Percentiles rank a stretch among this genome's conserved stretches.
Conservation (phyloP, 1,140 invertebrate species). For the Ostrea denselamellosa region DNA sequence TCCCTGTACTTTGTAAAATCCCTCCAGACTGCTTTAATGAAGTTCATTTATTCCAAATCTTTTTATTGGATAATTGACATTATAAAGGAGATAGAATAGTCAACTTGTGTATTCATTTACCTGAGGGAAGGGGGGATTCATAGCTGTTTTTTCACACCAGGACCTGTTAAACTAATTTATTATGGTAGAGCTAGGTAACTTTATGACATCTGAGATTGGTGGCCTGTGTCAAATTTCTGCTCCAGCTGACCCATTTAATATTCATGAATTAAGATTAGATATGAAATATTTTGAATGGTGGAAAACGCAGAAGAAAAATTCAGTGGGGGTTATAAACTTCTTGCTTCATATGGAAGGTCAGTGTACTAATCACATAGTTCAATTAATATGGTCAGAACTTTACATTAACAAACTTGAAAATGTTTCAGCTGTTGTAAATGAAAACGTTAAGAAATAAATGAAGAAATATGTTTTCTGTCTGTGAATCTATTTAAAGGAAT, state of each 20-base stretch:
- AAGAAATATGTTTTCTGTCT: neutral
- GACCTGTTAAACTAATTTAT: slow-evolving; percentile 36
- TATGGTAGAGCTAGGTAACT: slow-evolving; percentile 1
- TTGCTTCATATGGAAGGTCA: neutral
- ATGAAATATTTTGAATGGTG: slow-evolving; percentile 4
- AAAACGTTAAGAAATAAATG: neutral
- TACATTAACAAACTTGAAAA: neutral
- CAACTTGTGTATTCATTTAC: neutral
- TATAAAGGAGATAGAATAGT: neutral
- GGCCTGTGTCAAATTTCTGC: slow-evolving; percentile 18
- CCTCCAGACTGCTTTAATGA: neutral
- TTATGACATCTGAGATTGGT: slow-evolving; percentile 29
- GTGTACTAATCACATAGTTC: neutral
- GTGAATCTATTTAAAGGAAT: neutral
- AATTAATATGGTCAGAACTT: neutral
- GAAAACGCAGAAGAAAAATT: neutral
- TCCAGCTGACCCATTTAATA: slow-evolving; percentile 29
- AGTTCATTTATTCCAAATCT: neutral
- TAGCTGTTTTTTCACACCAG: slow-evolving; percentile 16
- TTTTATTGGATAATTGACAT: neutral
- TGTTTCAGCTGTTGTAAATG: neutral
- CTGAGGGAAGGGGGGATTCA: slow-evolving; percentile 3
- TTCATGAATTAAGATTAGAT: slow-evolving; percentile 37
- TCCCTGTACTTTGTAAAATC: neutral
- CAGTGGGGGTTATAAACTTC: neutral